Conservation (phyloP, 2,888 invertebrate species). For the Aphrophora alni region DNA sequence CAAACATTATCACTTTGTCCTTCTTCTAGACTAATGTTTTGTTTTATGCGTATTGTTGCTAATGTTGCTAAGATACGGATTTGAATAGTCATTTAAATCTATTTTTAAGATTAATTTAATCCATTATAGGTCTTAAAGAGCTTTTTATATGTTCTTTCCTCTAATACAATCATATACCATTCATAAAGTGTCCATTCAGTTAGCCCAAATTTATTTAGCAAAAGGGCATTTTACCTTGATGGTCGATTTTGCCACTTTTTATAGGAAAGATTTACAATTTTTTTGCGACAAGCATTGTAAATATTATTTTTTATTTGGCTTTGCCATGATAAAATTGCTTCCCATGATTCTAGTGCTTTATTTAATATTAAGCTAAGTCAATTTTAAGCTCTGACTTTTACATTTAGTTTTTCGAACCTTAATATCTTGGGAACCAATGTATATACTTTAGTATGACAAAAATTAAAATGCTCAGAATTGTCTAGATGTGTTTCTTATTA, state of each 20-base stretch:
- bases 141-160: background rate
- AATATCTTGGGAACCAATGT: slow-evolving; percentile 6
- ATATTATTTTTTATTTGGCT: slow-evolving; percentile 10
- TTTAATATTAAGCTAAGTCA: background rate
- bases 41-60: background rate
- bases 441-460: background rate
- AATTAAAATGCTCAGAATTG: background rate
- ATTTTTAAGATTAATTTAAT: background rate
- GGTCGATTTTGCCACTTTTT: background rate
- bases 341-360: background rate
- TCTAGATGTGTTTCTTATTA: background rate
- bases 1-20: background rate
- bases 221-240: background rate
- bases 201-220: background rate
- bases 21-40: background rate
- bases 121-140: background rate
- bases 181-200: background rate
- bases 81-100: background rate
- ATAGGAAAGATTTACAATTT: background rate
- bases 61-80: background rate
- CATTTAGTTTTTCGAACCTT: background rate
- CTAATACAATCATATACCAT: background rate
- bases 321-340: background rate
- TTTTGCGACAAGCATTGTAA: background rate
- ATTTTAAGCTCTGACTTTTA: background rate